A percentile compares a stretch with the other conserved stretches of the same genome.
Conservation (phyloP, 2,113 vertebrate species). For the Gambusia affinis region DNA sequence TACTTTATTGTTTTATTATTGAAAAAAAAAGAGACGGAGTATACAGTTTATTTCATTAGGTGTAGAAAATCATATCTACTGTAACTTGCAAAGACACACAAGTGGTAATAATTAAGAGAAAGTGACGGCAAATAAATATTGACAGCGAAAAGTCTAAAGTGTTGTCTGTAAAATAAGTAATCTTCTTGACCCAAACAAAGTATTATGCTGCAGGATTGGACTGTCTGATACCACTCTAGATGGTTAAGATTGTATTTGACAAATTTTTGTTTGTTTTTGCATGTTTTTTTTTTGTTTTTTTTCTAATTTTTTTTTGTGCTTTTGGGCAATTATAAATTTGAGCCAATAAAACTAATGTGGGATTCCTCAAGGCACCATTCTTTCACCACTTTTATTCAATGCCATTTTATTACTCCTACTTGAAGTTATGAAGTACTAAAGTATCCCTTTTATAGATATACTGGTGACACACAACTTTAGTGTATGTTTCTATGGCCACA, state of each 20-base stretch:
- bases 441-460: neutral
- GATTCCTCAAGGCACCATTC: neutral
- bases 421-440: neutral
- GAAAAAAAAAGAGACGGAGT: too few relatives aligned
- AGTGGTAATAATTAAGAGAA: too few relatives aligned
- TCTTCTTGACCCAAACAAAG: neutral
- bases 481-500: neutral
- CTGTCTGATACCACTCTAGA: too few relatives aligned
- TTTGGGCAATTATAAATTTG: too few relatives aligned
- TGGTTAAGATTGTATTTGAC: neutral
- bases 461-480: neutral
- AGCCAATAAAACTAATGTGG: neutral
- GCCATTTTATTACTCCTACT: neutral
- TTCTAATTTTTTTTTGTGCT: too few relatives aligned
- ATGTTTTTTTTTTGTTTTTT: neutral
- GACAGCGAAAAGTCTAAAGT: neutral
- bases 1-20: too few relatives aligned
- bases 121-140: too few relatives aligned
- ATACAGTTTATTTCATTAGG: too few relatives aligned
- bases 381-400: neutral
- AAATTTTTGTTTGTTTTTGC: neutral
- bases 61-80: too few relatives aligned
- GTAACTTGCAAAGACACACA: too few relatives aligned
- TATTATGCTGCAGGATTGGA: neutral
- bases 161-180: neutral